A percentile compares a stretch with the other conserved stretches of the same genome.
Conservation (phyloP, 2,113 vertebrate species). For the Psettodes erumei region DNA sequence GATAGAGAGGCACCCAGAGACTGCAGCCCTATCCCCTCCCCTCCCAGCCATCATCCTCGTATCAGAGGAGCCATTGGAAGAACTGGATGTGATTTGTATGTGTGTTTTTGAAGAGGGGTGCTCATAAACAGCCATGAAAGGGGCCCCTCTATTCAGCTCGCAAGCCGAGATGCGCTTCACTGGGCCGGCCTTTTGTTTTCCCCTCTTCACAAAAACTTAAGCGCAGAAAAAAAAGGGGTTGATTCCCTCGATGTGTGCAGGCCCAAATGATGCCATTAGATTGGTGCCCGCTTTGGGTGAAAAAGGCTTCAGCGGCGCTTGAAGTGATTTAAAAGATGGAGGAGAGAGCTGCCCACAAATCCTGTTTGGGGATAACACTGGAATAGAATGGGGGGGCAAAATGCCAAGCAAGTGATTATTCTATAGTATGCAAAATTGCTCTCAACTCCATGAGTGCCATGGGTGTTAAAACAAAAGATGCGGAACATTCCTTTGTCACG, state of each 20-base stretch:
- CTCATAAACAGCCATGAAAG: constrained; percentile 83
- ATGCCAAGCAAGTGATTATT: constrained; percentile 74
- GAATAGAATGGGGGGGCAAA: constrained; percentile 71
- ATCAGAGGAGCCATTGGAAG: constrained; percentile 67
- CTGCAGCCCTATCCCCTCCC: constrained; percentile 15
- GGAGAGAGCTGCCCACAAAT: constrained; percentile 73
- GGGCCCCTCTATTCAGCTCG: constrained; percentile 79
- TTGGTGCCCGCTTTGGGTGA: constrained; percentile 74
- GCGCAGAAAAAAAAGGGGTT: constrained; percentile 63
- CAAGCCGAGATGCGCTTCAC: constrained; percentile 78
- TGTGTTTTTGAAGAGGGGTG: constrained; percentile 82
- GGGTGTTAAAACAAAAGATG: constrained; percentile 78
- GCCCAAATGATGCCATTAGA: constrained; percentile 78
- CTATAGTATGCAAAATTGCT: constrained; percentile 77
- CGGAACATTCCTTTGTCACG: constrained; percentile 74
- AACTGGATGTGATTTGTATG: constrained; percentile 82
- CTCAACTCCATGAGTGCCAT: constrained; percentile 73
- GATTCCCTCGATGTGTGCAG: constrained; percentile 74
- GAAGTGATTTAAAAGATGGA: constrained; percentile 81
- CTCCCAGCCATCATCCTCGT: constrained; percentile 46
- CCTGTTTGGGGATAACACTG: constrained; percentile 68
- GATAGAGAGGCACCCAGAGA: constrained; percentile 42
- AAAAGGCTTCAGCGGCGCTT: constrained; percentile 75
- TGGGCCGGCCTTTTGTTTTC: constrained; percentile 78
- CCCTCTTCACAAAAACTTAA: constrained; percentile 68